phyloP scores from a whole-genome alignment of 2,888 invertebrate genomes.

The Flabesymbios commensalis region DNA sequence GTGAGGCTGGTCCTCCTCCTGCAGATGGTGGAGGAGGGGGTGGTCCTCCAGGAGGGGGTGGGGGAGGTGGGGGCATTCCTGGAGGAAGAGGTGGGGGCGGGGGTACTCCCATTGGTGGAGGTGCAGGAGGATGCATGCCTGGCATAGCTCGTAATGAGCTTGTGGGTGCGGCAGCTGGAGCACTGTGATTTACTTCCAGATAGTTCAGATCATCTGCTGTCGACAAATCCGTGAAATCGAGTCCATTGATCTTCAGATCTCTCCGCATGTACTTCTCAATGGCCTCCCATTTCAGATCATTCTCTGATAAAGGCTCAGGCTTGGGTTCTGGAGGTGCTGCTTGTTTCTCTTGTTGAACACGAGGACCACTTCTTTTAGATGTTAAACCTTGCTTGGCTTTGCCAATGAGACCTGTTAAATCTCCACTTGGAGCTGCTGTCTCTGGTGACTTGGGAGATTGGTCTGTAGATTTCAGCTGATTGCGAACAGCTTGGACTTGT shows the following conservation, averaged over 20 bases:
- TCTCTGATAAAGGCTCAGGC: conserved; percentile 26
- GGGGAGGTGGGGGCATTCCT: conserved; percentile 45
- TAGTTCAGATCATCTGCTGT: conserved; percentile 79
- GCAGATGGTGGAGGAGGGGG: conserved; percentile 31
- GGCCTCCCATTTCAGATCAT: conserved; percentile 92
- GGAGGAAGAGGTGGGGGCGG: conserved; percentile 42
- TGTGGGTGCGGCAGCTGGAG: background rate
- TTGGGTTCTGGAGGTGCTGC: conserved; percentile 17
- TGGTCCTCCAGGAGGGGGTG: conserved; percentile 41
- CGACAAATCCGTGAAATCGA: conserved; percentile 93
- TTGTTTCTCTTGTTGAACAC: background rate
- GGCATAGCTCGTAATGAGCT: too few relatives aligned
- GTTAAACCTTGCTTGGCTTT: conserved; percentile 92
- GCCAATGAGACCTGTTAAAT: conserved; percentile 84
- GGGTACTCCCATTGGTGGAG: conserved; percentile 36
- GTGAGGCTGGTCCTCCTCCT: background rate
- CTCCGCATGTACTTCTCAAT: conserved; percentile 62
- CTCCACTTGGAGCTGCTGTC: background rate
- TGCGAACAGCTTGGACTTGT: background rate
- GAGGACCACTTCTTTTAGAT: conserved; percentile 67
- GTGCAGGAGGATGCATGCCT: conserved; percentile 38
- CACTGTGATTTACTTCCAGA: conserved; percentile 10
- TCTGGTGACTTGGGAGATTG: background rate
- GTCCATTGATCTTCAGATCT: conserved; percentile 75
- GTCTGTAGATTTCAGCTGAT: background rate